Base-by-base conservation (phyloP, 2,113 vertebrate species). In the Grallaria varia region DNA sequence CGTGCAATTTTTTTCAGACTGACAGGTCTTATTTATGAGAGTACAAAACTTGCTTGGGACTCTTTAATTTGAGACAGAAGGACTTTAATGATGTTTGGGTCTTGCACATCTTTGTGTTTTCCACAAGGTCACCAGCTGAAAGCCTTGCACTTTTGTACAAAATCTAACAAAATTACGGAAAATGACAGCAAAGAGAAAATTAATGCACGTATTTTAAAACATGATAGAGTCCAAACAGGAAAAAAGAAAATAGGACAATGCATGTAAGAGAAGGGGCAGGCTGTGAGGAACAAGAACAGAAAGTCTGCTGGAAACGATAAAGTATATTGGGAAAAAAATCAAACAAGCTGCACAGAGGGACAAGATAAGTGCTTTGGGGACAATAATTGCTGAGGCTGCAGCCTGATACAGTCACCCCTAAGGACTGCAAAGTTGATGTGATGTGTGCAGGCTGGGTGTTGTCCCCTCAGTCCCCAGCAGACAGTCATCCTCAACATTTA, bases 161-260 rank as follows among this genome's bases (percentile, higher is more conserved):
- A 96, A 82, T 45, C 56, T 94, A 94, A 93, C 85, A 93, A 96
- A 98, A 97, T 78, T 81, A 93, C 81, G 37, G 63, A 90, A 96
- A 96, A 96, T 88, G 15, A 96, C 55, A 94, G 52, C 39, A 23
- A 87, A 94, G 83, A 95, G 83, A 93, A 92, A 97, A 97, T 88
- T 35, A 96, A 87, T 96, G 56, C 23, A 39, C 84, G 45, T 24
- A 97, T 83, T 95, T 96, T 85, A 92, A 90, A 89, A 71, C 35
- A 63, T 49, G 13, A 47, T 55, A 81, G 10, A 91, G 47, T 59
- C 58, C 33, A 93, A 95, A 96, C 31, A 22, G 53, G 63, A 55
- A 90, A 55, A 83, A 86, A 50, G 6, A 90, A 96, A 94, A 89
- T 25, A 28, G 35, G 67, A 87, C 95, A 94, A 79, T 25, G 39